Base-by-base conservation (phyloP, 2,888 invertebrate genomes). In the Acheta domesticus region DNA sequence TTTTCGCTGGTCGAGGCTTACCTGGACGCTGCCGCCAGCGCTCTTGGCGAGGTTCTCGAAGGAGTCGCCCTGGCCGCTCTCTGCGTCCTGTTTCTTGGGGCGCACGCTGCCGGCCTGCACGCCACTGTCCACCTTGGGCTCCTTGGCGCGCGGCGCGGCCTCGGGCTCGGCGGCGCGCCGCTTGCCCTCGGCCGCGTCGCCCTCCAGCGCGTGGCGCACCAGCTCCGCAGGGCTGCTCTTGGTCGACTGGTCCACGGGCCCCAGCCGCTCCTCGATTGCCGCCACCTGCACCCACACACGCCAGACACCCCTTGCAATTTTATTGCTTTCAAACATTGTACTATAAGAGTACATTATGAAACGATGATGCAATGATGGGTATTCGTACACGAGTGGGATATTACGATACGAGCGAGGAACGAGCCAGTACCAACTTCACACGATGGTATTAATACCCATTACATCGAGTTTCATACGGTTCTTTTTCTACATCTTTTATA, bases 31-130 rank as follows among this genome's bases (percentile, higher is more conserved):
- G 36, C 36, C 36, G 8, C 8, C 36, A 8, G 36, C 36, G 48
- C 48, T 8, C 11, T 16, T 11, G 5, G 76, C 36, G 5, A 76
- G 49, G 14, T 84, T 89, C 88, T 86, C 89, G 0, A 87, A 83
- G 50, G 90, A 89, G 83, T 89, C 90, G 81, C 80, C 80, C 49
- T 79, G 76, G 48, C 82, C 79, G 21, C 80, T 80, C 77, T 82
- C 82, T 11, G 81, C 82, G 12, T 80, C 80, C 2, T 79, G 77
- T 36, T 75, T 80, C 49, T 78, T 78, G 21, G 76, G 80, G 73
- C 79, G 79, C 20, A 80, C 75, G 19, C 77, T 74, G 16, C 78
- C 81, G 12, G 81, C 49, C 49, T 77, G 81, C 8, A 80, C 77
- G 19, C 62, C n/a, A 12, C 77, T 79, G 5, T 80, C 74, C 74